Base-by-base conservation (phyloP, 2,888 invertebrate species). In the Lampropteryx suffumata region DNA sequence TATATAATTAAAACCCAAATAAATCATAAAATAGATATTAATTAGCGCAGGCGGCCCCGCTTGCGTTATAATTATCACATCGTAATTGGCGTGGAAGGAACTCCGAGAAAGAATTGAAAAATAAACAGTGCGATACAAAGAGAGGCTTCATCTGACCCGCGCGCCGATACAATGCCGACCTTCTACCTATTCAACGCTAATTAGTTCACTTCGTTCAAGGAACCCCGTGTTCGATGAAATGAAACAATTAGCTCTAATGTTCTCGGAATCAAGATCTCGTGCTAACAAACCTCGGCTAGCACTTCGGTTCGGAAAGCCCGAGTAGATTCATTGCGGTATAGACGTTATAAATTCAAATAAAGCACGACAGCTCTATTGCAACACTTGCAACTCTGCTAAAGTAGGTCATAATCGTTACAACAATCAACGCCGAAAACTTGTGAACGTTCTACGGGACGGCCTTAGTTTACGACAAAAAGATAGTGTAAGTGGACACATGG, bases 61-160 rank as follows among this genome's bases (percentile, higher is more conserved):
- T 73, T 73, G 69, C 71, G 64, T 69, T 74, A 67, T 61, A 77
- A 70, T 82, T 78, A 82, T 71, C 78, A 70, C 71, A 68, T 62
- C 66, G 70, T 74, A 82, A 85, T 84, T 81, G 80, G 69, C 70
- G 70, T 66, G 65, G 64, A 55, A 66, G 59, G 57, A 63, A 60
- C 74, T 76, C 73, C 61, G 60, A 57, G 76, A 79, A 79, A 63
- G 63, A 77, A 84, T 81, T 76, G 72, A 74, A 85, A 79, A 79
- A 81, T 76, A 84, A 86, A 88, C 84, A 84, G 59, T 59, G 60
- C 68, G 64, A 71, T 62, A 88, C 84, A 89, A 88, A 79, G 88
- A 76, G 69, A 65, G 73, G 76, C 75, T 86, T 87, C 78, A 83
- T 82, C 72, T 71, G 76, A 82, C 73, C 78, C 65, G 72, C 41